Percentiles rank a stretch among this genome's conserved stretches.
Conservation (phyloP, 1,140 invertebrate genomes). For the Diachasmimorpha longicaudata region DNA sequence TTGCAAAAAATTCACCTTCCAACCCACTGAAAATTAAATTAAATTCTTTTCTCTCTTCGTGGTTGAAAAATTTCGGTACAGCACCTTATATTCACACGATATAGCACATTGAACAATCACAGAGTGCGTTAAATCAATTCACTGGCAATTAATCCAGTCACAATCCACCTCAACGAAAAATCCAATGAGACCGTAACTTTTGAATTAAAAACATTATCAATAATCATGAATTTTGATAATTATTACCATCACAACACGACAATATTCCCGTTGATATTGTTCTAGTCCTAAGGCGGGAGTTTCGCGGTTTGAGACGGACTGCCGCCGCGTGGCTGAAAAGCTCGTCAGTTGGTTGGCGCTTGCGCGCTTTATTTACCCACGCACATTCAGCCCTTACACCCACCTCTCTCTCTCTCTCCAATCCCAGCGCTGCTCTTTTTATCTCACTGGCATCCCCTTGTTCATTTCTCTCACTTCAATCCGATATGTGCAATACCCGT, state of each 20-base stretch:
- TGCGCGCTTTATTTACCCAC: slow-evolving; percentile 14
- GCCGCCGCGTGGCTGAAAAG: slow-evolving; percentile 28
- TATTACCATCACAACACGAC: background rate
- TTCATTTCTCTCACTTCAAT: background rate
- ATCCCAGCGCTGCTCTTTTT: background rate
- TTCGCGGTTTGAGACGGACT: slow-evolving; percentile 20
- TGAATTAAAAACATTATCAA: background rate
- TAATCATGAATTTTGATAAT: background rate
- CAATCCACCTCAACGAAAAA: background rate
- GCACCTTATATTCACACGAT: background rate
- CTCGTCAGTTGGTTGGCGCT: slow-evolving; percentile 15
- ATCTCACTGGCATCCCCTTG: background rate
- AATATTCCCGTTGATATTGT: background rate
- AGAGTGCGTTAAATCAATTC: background rate
- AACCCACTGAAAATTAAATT: background rate
- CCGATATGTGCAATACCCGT: background rate
- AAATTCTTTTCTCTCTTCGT: background rate
- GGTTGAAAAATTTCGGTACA: background rate
- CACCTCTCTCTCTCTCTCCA: background rate
- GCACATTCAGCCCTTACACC: slow-evolving; percentile 1
- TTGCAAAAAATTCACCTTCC: background rate
- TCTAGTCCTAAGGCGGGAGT: slow-evolving; percentile 22
- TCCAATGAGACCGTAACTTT: background rate
- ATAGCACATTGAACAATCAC: background rate
- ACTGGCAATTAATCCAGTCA: background rate